phyloP scores from a whole-genome alignment of 2,888 invertebrate genomes.

The Eupithecia subumbrata region DNA sequence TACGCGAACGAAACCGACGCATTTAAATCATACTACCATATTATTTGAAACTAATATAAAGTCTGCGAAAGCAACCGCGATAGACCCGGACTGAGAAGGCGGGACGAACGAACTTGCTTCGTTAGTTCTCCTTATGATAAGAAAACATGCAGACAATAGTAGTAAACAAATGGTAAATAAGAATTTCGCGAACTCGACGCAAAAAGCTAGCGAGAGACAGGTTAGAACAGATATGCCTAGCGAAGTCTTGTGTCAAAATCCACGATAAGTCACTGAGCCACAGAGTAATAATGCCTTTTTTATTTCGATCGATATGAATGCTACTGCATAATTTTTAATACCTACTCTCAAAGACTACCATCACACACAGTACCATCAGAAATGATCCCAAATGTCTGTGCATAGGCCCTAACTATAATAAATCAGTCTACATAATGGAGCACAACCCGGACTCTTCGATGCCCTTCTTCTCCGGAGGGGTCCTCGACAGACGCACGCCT shows the following conservation, averaged over 20 bases:
- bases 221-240: background rate
- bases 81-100: background rate
- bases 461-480: constrained; percentile 89
- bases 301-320: too few relatives aligned
- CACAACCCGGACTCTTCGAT: constrained; percentile 93
- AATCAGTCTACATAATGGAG: constrained; percentile 88
- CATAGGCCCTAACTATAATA: constrained; percentile 12
- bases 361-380: background rate
- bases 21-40: background rate
- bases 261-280: too few relatives aligned
- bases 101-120: background rate
- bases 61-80: background rate
- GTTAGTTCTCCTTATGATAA: background rate
- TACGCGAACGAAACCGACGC: background rate
- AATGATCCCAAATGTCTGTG: background rate
- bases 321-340: too few relatives aligned
- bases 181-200: background rate
- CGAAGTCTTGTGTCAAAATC: background rate
- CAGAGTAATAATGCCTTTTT: too few relatives aligned
- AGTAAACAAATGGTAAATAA: background rate
- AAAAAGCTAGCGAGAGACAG: background rate
- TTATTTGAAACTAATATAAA: background rate
- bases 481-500: constrained; percentile 87
- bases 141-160: background rate
- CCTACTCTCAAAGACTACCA: too few relatives aligned